Percentiles rank a stretch among this genome's conserved stretches.
Evolutionary conservation across 2,888 invertebrate genomes (phyloP).

Genomic region (Cataglyphis albicans): DNA sequence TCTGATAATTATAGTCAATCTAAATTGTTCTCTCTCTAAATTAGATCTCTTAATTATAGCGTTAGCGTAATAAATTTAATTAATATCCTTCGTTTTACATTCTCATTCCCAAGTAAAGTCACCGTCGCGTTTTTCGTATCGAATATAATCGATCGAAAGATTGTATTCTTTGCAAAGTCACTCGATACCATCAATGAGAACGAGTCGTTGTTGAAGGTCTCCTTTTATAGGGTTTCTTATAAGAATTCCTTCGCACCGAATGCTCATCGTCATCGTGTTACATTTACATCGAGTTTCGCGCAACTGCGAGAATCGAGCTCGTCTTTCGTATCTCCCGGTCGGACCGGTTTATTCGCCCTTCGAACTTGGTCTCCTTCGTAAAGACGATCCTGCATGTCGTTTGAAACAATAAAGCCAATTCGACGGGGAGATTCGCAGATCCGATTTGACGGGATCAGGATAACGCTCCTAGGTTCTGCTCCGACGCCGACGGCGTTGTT

Average conservation of each 20-base stretch:
- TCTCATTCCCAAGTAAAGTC: not conserved
- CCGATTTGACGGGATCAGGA: conserved; percentile 66
- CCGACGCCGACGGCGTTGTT: conserved; percentile 78
- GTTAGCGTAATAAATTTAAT: not conserved
- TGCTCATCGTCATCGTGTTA: conserved; percentile 69
- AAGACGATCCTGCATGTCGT: conserved; percentile 6
- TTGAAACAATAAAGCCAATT: conserved; percentile 71
- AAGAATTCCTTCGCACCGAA: conserved; percentile 68
- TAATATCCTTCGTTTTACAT: not conserved
- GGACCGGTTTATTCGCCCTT: conserved; percentile 36
- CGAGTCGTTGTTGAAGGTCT: conserved; percentile 29
- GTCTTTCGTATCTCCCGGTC: conserved; percentile 16
- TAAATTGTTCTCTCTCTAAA: not conserved
- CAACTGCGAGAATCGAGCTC: conserved; percentile 26
- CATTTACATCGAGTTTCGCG: conserved; percentile 53
- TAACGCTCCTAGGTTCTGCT: conserved; percentile 76
- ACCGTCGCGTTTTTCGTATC: conserved; percentile 24
- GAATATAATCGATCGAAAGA: conserved; percentile 21
- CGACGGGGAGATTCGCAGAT: conserved; percentile 49
- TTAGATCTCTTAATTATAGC: not conserved
- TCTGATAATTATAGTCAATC: not conserved
- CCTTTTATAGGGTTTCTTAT: conserved; percentile 67
- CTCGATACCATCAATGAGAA: conserved; percentile 36
- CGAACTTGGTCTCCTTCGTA: not conserved
- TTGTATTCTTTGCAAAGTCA: conserved; percentile 31